phyloP scores from a whole-genome alignment of 2,797 vertebrate genomes.

The Sebastes vulpes region DNA sequence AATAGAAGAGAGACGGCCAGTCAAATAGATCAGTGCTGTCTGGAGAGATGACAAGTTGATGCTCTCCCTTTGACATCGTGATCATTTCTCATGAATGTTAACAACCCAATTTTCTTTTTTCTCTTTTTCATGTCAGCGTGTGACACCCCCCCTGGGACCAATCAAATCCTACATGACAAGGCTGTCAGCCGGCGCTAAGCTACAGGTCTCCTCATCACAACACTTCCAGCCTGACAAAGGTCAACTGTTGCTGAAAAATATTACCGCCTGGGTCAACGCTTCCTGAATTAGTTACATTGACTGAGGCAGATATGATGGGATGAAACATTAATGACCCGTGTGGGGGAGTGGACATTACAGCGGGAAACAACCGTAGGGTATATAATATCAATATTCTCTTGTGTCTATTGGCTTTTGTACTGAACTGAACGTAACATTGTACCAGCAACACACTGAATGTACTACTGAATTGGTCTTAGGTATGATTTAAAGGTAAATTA shows the following conservation, averaged over 20 bases:
- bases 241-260: conserved; percentile 51
- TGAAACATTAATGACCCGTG: conserved; percentile 22
- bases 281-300: conserved; percentile 21
- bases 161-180: conserved; percentile 52
- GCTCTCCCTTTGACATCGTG: conserved; percentile 46
- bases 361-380: not conserved
- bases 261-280: conserved; percentile 41
- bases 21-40: conserved; percentile 37
- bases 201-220: conserved; percentile 44
- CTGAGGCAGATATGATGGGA: not conserved
- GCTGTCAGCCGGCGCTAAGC: conserved; percentile 57
- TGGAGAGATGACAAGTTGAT: conserved; percentile 45
- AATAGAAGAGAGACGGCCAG: conserved; percentile 16
- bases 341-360: not conserved
- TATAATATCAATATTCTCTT: not conserved
- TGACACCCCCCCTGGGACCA: conserved; percentile 51
- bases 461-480: not conserved
- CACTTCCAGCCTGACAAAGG: conserved; percentile 43
- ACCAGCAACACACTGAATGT: not conserved
- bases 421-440: not conserved
- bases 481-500: not conserved
- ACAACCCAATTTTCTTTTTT: conserved; percentile 37
- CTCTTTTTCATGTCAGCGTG: conserved; percentile 16
- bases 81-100: conserved; percentile 68
- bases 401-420: not conserved